A percentile compares a stretch with the other conserved stretches of the same genome.
Conservation (phyloP, 2,888 invertebrate genomes). For the Theodoxus fluviatilis region DNA sequence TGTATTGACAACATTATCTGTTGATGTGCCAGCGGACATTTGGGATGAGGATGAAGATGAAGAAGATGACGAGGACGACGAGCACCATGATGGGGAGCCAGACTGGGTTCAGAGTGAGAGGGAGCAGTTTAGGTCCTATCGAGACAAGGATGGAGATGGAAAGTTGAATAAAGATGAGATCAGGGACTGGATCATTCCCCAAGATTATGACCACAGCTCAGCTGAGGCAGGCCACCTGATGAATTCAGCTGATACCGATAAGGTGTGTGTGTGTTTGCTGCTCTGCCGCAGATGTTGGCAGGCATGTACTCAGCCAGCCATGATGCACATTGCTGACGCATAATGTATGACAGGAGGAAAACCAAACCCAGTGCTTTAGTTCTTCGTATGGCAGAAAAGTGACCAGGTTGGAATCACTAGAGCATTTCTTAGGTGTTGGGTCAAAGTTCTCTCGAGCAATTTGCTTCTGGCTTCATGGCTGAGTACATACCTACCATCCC, state of each 20-base stretch:
- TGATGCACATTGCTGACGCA: neutral
- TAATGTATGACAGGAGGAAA: too few species aligned
- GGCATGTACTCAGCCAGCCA: neutral
- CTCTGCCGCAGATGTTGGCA: neutral
- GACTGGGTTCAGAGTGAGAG: slow-evolving; percentile 94
- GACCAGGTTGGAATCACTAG: too few species aligned
- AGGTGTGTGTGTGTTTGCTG: slow-evolving; percentile 63
- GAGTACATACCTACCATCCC: too few species aligned
- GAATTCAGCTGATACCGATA: slow-evolving; percentile 88
- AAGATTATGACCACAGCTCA: slow-evolving; percentile 94
- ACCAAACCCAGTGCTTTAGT: too few species aligned
- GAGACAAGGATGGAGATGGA: slow-evolving; percentile 83
- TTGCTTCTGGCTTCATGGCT: too few species aligned
- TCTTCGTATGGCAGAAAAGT: too few species aligned
- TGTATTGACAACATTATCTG: too few species aligned
- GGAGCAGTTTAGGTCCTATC: slow-evolving; percentile 84
- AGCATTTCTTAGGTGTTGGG: too few species aligned
- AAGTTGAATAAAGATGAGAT: slow-evolving; percentile 86
- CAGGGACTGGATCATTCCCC: slow-evolving; percentile 84
- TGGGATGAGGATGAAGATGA: slow-evolving; percentile 48
- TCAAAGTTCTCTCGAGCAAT: too few species aligned
- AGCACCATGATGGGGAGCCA: slow-evolving; percentile 73
- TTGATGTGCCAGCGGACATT: slow-evolving; percentile 49
- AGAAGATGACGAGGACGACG: slow-evolving; percentile 43
- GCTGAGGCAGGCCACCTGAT: slow-evolving; percentile 93